Percentiles rank a stretch among this genome's conserved stretches.
Conservation (phyloP, 2,888 invertebrate genomes). For the Acleris literana region DNA sequence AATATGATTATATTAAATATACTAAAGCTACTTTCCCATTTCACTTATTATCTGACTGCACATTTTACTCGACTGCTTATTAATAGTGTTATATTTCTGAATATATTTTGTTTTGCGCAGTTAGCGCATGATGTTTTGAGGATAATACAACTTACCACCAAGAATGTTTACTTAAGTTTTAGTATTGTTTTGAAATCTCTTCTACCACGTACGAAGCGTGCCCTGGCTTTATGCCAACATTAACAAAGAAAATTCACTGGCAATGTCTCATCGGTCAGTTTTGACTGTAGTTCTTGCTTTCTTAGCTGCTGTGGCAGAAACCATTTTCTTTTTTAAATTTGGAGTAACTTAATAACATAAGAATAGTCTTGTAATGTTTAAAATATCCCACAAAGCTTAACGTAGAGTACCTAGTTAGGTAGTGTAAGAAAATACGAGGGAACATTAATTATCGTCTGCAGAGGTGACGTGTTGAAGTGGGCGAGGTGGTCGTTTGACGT, state of each 20-base stretch:
- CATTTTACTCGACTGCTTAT: too few species aligned
- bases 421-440: too few species aligned
- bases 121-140: constrained; percentile 19
- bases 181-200: constrained; percentile 35
- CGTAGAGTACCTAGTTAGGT: too few species aligned
- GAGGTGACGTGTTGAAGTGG: too few species aligned
- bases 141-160: constrained; percentile 16
- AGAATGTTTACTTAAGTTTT: constrained; percentile 28
- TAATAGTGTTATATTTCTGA: constrained; percentile 7
- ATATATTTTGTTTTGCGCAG: constrained; percentile 12
- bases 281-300: not conserved
- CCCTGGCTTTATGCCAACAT: constrained; percentile 38
- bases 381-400: too few species aligned
- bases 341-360: too few species aligned
- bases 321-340: too few species aligned
- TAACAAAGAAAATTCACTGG: constrained; percentile 32
- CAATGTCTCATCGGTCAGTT: constrained; percentile 32
- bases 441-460: too few species aligned
- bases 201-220: constrained; percentile 36
- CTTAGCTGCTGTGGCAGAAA: not conserved
- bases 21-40: not conserved
- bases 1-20: too few species aligned
- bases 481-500: too few species aligned
- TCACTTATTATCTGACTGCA: constrained; percentile 2
- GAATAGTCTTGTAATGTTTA: too few species aligned